Percentiles rank a stretch among this genome's conserved stretches.
These are phyloP conservation scores for Knipowitschia caucasica DNA, from an alignment of 2,797 vertebrate genomes.

Conservation along the genomic window DNA sequence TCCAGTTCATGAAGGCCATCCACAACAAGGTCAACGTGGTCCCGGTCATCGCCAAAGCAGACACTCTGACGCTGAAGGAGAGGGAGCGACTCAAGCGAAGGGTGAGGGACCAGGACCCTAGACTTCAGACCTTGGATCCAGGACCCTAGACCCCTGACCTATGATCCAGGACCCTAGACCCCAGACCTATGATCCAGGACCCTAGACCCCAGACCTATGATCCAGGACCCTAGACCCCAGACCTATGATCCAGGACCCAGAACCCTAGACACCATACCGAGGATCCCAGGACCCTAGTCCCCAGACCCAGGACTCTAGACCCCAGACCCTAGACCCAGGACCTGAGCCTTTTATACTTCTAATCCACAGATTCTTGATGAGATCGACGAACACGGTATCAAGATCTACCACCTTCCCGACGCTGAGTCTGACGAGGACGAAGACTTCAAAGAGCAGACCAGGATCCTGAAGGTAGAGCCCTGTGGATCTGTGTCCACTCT, in stretches of 20 bases:
- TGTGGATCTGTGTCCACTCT: no score
- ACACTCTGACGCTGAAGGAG: constrained; percentile 93
- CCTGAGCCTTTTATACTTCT: not conserved
- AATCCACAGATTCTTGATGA: constrained; percentile 88
- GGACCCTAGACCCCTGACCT: no score
- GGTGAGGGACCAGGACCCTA: constrained; percentile 68
- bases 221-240: no score
- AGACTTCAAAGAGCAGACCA: constrained; percentile 96
- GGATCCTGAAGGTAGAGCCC: constrained; percentile 88
- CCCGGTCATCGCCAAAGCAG: constrained; percentile 96
- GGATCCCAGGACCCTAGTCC: no score
- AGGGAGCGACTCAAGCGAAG: constrained; percentile 93
- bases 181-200: no score
- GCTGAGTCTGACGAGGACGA: constrained; percentile 97
- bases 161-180: no score
- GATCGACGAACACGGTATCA: constrained; percentile 95
- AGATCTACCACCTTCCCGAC: constrained; percentile 96
- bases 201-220: no score
- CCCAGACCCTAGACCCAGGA: not conserved
- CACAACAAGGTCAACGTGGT: constrained; percentile 99
- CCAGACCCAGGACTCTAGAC: no score
- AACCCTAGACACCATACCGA: no score
- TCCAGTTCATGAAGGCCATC: constrained; percentile 98
- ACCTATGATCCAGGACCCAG: no score
- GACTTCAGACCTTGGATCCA: not conserved